Evolutionary conservation across 2,888 invertebrate species (phyloP).

Genomic region (Sarcophaga variegata): DNA sequence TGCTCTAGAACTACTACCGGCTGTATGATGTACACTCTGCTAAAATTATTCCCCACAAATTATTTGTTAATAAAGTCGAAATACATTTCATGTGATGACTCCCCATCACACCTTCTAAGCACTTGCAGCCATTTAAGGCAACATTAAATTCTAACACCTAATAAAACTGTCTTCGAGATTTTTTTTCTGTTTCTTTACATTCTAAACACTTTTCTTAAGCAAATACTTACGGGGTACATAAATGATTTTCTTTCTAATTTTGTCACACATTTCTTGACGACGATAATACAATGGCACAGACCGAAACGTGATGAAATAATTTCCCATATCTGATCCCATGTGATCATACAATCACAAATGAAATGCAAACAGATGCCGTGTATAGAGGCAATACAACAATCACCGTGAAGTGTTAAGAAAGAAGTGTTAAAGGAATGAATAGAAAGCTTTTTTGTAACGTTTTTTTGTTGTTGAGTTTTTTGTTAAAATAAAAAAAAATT

Average conservation of each 20-base stretch:
- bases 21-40: too few species aligned
- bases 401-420: not conserved
- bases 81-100: not conserved
- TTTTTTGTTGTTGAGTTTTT: not conserved
- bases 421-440: not conserved
- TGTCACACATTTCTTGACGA: constrained; percentile 20
- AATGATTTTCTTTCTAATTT: not conserved
- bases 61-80: too few species aligned
- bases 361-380: constrained; percentile 32
- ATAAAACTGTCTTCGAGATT: not conserved
- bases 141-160: not conserved
- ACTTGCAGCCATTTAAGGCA: too few species aligned
- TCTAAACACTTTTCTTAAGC: constrained; percentile 1
- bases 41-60: too few species aligned
- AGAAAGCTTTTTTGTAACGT: not conserved
- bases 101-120: not conserved
- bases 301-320: constrained; percentile 45
- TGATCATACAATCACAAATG: constrained; percentile 1
- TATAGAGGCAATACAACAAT: not conserved
- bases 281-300: constrained; percentile 2
- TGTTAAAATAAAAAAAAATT: constrained; percentile 6
- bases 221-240: constrained; percentile 18
- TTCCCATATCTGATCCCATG: constrained; percentile 18
- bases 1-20: too few species aligned
- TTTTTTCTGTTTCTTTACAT: not conserved